phyloP scores from a whole-genome alignment of 64 coral and sea anemone species.

The Stichodactyla helianthus region DNA sequence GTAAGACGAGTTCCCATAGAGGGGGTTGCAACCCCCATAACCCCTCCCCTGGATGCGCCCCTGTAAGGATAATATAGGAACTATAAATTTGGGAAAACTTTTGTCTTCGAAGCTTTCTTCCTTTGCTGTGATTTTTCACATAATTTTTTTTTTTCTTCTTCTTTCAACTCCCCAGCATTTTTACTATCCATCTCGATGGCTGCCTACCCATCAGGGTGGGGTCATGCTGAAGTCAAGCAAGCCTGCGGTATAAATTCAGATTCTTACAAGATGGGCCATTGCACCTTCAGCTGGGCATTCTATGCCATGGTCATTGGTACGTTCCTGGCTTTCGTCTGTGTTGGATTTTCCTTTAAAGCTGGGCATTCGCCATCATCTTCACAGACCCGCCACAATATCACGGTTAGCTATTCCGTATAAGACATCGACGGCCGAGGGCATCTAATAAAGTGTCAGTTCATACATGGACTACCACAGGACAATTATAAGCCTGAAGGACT shows the following conservation, averaged over 20 bases:
- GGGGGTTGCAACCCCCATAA: no score
- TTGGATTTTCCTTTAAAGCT: constrained; percentile 17
- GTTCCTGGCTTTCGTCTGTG: constrained; percentile 38
- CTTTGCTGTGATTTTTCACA: not conserved
- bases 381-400: not conserved
- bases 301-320: constrained; percentile 34
- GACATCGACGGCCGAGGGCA: not conserved
- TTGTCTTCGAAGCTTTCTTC: not conserved
- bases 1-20: no score
- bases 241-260: constrained; percentile 41
- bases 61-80: no score
- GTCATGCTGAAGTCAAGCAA: constrained; percentile 50
- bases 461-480: no score
- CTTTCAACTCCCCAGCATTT: constrained; percentile 24
- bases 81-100: not conserved
- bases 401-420: not conserved
- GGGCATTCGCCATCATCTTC: not conserved
- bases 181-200: constrained; percentile 39
- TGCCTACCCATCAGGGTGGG: constrained; percentile 60
- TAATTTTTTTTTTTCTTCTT: not conserved
- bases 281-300: constrained; percentile 58
- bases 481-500: no score
- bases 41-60: no score
- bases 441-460: no score
- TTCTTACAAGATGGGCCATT: constrained; percentile 47